Evolutionary conservation across 1,140 invertebrate genomes (phyloP), one percentile per base, ranked within the genome.

Genomic region (Drosophila ohnishii): DNA sequence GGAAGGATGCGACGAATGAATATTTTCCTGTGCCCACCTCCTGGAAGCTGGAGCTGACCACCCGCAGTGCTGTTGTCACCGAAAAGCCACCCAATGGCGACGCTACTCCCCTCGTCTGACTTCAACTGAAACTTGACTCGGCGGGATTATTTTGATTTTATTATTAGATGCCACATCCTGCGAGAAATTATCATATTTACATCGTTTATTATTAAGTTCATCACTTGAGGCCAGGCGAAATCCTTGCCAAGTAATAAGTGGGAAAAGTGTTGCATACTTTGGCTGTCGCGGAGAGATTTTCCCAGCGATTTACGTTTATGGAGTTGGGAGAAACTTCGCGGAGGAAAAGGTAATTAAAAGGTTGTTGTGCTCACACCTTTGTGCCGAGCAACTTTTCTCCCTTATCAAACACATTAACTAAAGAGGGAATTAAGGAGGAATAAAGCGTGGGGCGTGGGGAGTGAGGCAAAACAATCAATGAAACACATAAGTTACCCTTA

Each of bases 201-300:
- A 90, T 91, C 90, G 90, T 91, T 91, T 91, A 91, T 91, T 91
- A 91, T 91, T 91, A 91, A 91, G 76, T 88, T 90, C 87, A 90
- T 91, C 90, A 91, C 90, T 90, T 73, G 78, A 91, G 55, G 65
- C 16, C 14, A 45, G 0, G 19, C 37, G 14, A 11, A 61, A 11
- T 42, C 47, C 16, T 50, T 13, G 19, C 8, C 35, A 63, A 44
- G 75, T 82, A 78, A 87, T 86, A 86, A 81, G 57, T 71, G 78
- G 25, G 42, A 65, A 83, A 84, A 84, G 80, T 84, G 81, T 77
- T 85, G 81, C 81, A 80, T 80, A 84, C 76, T 84, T 83, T 80
- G 80, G 58, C 50, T 59, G 58, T n/a, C 56, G 61, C 70, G 58
- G 16, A 30, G 72, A 56, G 62, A 64, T 72, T 72, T 72, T 76